These are phyloP conservation scores for Drosophila pullipes DNA, from an alignment of 2,888 invertebrate genomes.

Conservation along the genomic window DNA sequence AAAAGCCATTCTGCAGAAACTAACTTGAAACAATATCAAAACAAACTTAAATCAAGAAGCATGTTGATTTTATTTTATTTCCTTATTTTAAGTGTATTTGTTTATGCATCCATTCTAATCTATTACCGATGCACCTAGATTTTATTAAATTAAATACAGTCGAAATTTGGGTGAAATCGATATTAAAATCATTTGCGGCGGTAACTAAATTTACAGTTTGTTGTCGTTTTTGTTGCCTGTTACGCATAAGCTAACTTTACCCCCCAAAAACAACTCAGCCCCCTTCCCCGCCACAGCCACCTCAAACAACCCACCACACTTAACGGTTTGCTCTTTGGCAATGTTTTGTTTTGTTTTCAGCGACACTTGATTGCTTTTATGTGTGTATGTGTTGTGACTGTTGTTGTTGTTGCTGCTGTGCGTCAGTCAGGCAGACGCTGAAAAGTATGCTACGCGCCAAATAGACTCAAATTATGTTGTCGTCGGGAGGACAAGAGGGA, in stretches of 20 bases:
- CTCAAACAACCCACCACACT: not conserved
- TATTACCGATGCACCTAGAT: not conserved
- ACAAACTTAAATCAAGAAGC: not conserved
- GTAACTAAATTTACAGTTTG: constrained; percentile 44
- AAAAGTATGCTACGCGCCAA: constrained; percentile 70
- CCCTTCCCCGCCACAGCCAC: not conserved
- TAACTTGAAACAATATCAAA: not conserved
- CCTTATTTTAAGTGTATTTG: not conserved
- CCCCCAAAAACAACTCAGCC: not conserved
- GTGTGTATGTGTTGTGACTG: constrained; percentile 7
- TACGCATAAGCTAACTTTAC: constrained; percentile 49
- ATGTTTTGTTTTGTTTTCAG: constrained; percentile 69
- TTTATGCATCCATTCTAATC: not conserved
- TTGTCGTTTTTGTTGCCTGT: constrained; percentile 55
- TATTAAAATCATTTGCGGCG: constrained; percentile 16
- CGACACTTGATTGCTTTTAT: constrained; percentile 73
- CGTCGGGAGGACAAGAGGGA: not conserved
- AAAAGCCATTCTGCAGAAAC: not conserved
- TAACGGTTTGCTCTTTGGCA: constrained; percentile 42
- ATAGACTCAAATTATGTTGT: constrained; percentile 74
- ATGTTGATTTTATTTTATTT: not conserved
- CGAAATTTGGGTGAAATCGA: constrained; percentile 23
- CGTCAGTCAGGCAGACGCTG: constrained; percentile 46
- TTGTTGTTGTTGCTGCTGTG: constrained; percentile 15
- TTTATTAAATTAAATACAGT: not conserved